These are phyloP conservation scores for Proteles cristata DNA, from an alignment of 2,113 vertebrate species.

Conservation along the genomic window DNA sequence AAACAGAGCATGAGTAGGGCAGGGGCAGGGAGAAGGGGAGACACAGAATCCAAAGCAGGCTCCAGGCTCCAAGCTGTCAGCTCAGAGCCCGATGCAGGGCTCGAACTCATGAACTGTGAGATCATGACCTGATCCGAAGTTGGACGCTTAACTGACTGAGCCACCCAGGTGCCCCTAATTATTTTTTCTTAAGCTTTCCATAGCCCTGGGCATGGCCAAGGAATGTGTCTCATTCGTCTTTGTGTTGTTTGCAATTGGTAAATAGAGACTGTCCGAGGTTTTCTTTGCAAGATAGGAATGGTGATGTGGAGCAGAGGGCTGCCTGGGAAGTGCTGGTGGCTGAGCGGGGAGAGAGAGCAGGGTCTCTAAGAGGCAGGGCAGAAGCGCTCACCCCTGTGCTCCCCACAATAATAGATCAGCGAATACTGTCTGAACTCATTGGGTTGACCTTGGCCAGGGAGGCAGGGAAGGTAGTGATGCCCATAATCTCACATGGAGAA, in stretches of 20 bases:
- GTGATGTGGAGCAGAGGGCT: neutral
- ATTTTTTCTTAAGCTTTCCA: neutral
- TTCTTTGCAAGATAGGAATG: neutral
- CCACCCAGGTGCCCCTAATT: no score
- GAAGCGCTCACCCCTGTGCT: neutral
- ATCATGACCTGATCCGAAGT: no score
- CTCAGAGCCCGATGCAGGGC: no score
- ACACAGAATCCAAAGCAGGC: no score
- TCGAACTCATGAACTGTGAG: no score
- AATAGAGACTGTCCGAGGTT: neutral
- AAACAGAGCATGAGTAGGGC: no score
- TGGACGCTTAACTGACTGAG: no score
- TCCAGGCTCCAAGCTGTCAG: no score
- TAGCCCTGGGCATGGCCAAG: neutral
- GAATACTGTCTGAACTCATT: rapidly evolving
- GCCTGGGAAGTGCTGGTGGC: neutral
- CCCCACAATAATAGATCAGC: neutral
- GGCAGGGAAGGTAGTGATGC: neutral
- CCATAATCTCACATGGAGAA: neutral
- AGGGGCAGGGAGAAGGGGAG: no score
- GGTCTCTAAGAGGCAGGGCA: neutral
- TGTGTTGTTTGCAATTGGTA: neutral
- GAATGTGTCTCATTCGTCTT: neutral
- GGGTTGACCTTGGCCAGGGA: neutral
- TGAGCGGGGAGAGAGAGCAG: no score